Base-by-base conservation (phyloP, 2,113 vertebrate species). In the Nyctibius bracteatus region DNA sequence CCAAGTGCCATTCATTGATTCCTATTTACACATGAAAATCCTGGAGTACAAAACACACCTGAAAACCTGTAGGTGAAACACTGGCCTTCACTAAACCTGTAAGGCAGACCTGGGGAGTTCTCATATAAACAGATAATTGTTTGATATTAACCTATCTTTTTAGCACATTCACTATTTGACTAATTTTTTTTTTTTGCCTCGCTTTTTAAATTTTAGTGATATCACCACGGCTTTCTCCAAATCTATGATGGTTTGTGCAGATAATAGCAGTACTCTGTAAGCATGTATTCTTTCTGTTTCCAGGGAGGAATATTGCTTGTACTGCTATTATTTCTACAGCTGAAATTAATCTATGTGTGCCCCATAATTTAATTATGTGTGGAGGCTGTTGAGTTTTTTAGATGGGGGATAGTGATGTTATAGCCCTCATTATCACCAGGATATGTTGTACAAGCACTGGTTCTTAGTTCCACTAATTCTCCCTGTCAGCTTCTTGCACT, bases 381-480 rank as follows among this genome's bases (percentile, higher is more conserved):
- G 54, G 70, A 87, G 84, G 49, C 81, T 85, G 70, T 57, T 37
- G 49, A 87, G 31, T 59, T 54, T 92, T 93, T 94, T 17, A 62
- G 49, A 37, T 74, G 46, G 15, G 19, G 10, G 12, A n/a, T 61
- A 58, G 54, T 54, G 92, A 71, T 94, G 81, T 88, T 77, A 39
- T 31, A 88, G 82, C 66, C 74, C 39, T 83, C 79, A 21, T 91
- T 73, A 81, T 93, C 71, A 73, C 54, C 47, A 72, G 67, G 62
- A 59, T 70, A 41, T 65, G 71, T 75, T 88, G 67, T 82, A 62
- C 67, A 65, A 79, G 75, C 62, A 71, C 84, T 91, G 70, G 30
- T 88, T 95, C 86, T 90, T 80, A 46, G 66, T 92, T 94, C 79
- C 37, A 30, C 67, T 80, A 70, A 83, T 90, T 93, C 44, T 22